phyloP scores from a whole-genome alignment of 2,113 vertebrate genomes.

The Syrmaticus mikado region DNA sequence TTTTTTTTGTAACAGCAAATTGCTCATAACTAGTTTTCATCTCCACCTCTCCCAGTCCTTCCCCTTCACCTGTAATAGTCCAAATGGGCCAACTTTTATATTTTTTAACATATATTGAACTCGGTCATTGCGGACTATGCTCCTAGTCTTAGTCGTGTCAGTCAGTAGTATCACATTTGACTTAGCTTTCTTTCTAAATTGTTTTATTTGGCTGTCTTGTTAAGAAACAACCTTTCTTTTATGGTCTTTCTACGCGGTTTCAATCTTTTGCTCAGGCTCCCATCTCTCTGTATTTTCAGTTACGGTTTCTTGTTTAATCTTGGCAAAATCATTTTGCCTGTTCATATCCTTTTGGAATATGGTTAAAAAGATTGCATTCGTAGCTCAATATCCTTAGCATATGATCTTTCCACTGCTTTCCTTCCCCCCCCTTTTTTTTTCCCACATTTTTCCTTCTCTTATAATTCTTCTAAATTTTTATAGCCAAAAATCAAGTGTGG shows the following conservation, averaged over 20 bases:
- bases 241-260: conserved; percentile 11
- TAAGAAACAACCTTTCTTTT: conserved; percentile 20
- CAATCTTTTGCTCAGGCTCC: not conserved
- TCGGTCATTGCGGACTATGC: conserved; percentile 13
- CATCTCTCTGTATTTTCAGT: conserved; percentile 12
- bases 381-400: not conserved
- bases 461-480: not conserved
- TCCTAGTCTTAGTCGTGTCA: not conserved
- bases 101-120: not conserved
- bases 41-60: not conserved
- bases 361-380: not conserved
- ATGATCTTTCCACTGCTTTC: not conserved
- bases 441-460: not conserved
- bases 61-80: not conserved
- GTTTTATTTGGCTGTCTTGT: not conserved
- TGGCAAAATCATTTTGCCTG: not conserved
- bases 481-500: not conserved
- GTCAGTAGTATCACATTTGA: conserved; percentile 46
- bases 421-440: not conserved
- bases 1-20: not conserved
- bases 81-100: not conserved
- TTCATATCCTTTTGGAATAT: not conserved
- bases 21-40: not conserved
- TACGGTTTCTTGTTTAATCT: conserved; percentile 9
- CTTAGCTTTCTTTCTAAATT: conserved; percentile 30